Conservation (phyloP, 2,888 invertebrate genomes). For the Tenthredo livida region DNA sequence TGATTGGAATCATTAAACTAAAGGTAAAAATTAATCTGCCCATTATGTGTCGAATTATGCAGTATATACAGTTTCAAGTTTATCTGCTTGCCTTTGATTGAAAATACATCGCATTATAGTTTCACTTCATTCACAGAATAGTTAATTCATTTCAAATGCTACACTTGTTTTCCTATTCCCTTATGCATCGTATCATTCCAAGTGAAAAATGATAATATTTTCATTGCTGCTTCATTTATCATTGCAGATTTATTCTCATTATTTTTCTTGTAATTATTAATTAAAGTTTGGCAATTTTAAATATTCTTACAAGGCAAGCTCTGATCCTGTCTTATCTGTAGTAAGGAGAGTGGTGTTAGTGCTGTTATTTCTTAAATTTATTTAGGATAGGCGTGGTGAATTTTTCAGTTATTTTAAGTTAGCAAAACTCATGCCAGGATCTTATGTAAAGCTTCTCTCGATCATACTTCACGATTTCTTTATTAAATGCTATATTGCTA, state of each 20-base stretch:
- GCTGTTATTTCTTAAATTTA: conserved; percentile 5
- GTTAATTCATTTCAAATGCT: not conserved
- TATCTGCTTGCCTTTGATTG: not conserved
- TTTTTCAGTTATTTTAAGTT: not conserved
- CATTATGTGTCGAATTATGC: not conserved
- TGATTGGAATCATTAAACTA: not conserved
- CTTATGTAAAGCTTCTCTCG: not conserved
- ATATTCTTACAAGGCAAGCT: not conserved
- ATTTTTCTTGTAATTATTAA: not conserved
- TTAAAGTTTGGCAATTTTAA: not conserved
- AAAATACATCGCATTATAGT: not conserved
- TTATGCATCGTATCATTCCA: not conserved
- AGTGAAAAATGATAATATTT: not conserved
- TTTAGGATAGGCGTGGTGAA: not conserved
- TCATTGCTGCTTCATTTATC: not conserved
- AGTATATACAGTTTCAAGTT: not conserved
- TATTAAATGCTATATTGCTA: not conserved
- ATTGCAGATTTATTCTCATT: not conserved
- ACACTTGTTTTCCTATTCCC: not conserved
- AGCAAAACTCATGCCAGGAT: not conserved
- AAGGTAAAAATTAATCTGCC: not conserved
- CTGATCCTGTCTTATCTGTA: not conserved
- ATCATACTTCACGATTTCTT: conserved; percentile 24
- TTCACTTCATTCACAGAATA: not conserved
- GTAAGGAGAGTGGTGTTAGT: conserved; percentile 17